phyloP scores from a whole-genome alignment of 2,797 vertebrate species.

The Phyllotis vaccarum region DNA sequence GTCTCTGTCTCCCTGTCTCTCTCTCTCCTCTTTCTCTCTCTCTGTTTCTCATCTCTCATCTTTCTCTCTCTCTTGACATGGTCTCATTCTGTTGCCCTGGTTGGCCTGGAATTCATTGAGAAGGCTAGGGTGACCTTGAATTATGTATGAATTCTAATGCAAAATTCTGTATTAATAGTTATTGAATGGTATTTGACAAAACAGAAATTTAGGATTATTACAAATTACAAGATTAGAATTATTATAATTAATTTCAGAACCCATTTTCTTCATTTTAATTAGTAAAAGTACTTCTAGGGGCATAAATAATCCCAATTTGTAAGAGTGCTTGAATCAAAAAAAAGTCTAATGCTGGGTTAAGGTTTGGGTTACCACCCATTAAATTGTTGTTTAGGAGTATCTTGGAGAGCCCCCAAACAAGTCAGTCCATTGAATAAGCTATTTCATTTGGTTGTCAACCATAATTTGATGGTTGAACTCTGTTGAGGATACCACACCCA shows the following conservation, averaged over 20 bases:
- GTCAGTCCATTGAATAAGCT: background rate
- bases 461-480: background rate
- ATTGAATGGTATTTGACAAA: background rate
- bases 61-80: background rate
- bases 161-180: background rate
- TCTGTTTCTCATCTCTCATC: background rate
- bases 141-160: background rate
- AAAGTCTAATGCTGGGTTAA: background rate
- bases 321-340: background rate
- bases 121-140: background rate
- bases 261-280: background rate
- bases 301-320: background rate
- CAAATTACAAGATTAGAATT: background rate
- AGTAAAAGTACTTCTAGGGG: background rate
- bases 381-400: background rate
- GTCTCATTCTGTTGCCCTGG: background rate
- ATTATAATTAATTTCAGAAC: background rate
- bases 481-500: background rate
- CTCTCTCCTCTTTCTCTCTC: background rate
- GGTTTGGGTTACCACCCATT: background rate
- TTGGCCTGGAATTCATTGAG: background rate
- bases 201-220: constrained; percentile 19
- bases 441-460: background rate
- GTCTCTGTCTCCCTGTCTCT: background rate
- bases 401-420: background rate